Percentiles rank a stretch among this genome's conserved stretches.
These are phyloP conservation scores for Trachythela sp. DNA, from an alignment of 64 coral and sea anemone species.

Conservation along the genomic window DNA sequence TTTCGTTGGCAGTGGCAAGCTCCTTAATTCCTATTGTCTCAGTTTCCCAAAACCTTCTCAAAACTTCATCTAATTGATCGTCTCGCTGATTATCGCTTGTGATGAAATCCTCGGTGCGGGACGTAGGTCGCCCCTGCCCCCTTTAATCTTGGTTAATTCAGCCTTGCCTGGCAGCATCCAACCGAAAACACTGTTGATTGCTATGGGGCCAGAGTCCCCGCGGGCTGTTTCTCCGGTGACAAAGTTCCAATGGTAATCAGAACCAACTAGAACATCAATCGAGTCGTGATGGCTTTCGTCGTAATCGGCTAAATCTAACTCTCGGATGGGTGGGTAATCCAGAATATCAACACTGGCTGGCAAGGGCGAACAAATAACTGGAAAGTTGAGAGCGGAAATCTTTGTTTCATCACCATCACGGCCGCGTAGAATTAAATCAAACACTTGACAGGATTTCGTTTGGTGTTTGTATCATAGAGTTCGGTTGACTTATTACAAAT, in stretches of 20 bases:
- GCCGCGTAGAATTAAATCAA: background rate
- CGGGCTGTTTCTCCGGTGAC: too few relatives aligned
- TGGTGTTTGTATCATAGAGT: background rate
- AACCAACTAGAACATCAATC: background rate
- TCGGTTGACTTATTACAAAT: too few relatives aligned
- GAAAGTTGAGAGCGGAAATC: background rate
- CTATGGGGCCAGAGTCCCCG: background rate
- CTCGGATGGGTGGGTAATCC: background rate
- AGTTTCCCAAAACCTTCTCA: background rate
- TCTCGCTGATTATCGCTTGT: background rate
- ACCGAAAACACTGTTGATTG: background rate
- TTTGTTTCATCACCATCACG: background rate
- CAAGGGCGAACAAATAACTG: background rate
- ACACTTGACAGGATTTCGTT: background rate
- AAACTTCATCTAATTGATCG: background rate
- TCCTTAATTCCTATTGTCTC: constrained; percentile 14
- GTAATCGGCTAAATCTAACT: background rate
- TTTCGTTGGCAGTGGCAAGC: background rate
- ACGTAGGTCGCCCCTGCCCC: background rate
- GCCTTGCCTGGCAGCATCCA: background rate
- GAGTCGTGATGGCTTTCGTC: background rate
- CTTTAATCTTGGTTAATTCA: background rate
- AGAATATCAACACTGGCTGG: background rate
- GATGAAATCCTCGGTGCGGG: background rate
- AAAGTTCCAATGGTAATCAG: background rate